Percentiles rank a stretch among this genome's conserved stretches.
phyloP scores from a whole-genome alignment of 2,888 invertebrate species.

The Julus scandinavius region DNA sequence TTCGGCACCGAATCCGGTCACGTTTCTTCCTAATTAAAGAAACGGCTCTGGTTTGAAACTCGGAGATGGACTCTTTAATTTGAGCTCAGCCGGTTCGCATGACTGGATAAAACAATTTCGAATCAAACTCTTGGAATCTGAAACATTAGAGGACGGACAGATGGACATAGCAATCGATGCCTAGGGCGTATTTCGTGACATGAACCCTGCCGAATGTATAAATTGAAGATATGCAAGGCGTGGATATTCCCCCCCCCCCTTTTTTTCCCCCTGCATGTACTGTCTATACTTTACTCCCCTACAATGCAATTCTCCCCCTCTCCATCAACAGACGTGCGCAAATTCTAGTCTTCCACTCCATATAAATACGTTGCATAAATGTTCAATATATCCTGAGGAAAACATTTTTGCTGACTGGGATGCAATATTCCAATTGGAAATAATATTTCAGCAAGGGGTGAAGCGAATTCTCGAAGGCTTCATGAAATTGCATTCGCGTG shows the following conservation, averaged over 20 bases:
- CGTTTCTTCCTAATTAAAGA: not conserved
- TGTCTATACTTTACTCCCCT: not conserved
- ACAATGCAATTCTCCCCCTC: not conserved
- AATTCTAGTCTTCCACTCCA: not conserved
- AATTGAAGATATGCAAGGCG: slow-evolving; percentile 35
- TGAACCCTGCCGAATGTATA: slow-evolving; percentile 24
- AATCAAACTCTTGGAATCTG: slow-evolving; percentile 17
- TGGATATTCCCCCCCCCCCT: slow-evolving; percentile 15
- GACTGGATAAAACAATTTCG: slow-evolving; percentile 33
- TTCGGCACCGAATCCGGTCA: not conserved
- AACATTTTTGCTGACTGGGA: not conserved
- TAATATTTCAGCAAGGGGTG: not conserved
- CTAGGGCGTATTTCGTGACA: not conserved
- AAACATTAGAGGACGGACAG: not conserved
- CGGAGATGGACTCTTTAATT: slow-evolving; percentile 1
- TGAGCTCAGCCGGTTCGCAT: not conserved
- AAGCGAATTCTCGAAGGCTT: slow-evolving; percentile 7
- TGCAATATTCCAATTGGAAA: slow-evolving; percentile 17
- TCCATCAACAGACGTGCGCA: not conserved
- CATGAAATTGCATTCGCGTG: not conserved
- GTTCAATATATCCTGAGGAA: slow-evolving; percentile 28
- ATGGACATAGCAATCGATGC: slow-evolving; percentile 28
- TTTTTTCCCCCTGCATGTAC: not conserved
- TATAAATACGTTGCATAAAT: not conserved
- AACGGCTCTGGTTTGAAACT: not conserved